These are phyloP conservation scores for Pavo muticus DNA, from an alignment of 2,113 vertebrate genomes.

Conservation along the genomic window DNA sequence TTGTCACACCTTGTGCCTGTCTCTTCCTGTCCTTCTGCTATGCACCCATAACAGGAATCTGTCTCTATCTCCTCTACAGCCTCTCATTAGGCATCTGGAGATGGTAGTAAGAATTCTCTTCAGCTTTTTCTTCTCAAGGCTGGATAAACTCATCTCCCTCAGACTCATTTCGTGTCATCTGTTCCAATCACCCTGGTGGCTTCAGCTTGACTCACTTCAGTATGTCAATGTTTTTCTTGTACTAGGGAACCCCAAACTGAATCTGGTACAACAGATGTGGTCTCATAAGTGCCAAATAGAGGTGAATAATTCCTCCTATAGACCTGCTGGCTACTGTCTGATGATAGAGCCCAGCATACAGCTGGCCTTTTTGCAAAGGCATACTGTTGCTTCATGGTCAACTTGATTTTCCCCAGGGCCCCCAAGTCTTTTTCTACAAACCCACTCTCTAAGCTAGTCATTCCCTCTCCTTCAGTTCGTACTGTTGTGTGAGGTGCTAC, in stretches of 20 bases:
- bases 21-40: background rate
- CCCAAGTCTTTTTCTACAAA: background rate
- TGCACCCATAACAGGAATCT: background rate
- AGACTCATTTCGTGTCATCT: background rate
- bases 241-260: background rate
- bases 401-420: background rate
- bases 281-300: background rate
- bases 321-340: background rate
- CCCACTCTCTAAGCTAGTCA: background rate
- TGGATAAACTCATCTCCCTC: background rate
- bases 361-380: background rate
- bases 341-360: background rate
- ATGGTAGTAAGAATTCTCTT: background rate
- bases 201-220: background rate
- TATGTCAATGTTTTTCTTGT: background rate
- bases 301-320: background rate
- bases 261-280: background rate
- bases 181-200: background rate
- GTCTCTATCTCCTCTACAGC: background rate
- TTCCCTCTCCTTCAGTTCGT: background rate
- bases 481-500: background rate
- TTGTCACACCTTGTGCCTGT: background rate
- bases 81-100: background rate
- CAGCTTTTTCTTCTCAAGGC: background rate
- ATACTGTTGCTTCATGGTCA: background rate